A percentile compares a stretch with the other conserved stretches of the same genome.
Conservation (phyloP, 2,888 invertebrate species). For the Synanthedon formicaeformis region DNA sequence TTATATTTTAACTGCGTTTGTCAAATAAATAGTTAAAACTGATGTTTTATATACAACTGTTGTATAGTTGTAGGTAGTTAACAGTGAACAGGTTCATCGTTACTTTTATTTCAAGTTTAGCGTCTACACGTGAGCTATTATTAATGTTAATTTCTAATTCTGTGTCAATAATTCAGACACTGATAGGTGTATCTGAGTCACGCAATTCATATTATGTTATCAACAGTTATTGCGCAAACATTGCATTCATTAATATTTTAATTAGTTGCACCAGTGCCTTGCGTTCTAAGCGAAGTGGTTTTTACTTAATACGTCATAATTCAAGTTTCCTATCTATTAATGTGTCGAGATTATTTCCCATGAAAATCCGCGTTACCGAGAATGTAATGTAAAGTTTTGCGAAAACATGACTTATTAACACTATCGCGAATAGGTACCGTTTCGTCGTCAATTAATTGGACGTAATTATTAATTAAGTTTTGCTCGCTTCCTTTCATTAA, state of each 20-base stretch:
- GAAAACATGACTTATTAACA: constrained; percentile 6
- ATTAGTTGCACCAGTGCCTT: constrained; percentile 5
- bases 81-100: neutral
- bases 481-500: constrained; percentile 12
- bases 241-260: constrained; percentile 8
- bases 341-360: no score
- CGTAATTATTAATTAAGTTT: constrained; percentile 11
- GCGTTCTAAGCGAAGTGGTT: constrained; percentile 3
- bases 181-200: constrained; percentile 4
- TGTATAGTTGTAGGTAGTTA: no score
- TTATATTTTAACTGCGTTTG: constrained; percentile 1
- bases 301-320: constrained; percentile 2
- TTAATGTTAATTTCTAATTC: neutral
- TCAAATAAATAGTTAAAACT: no score
- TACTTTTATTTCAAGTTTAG: neutral
- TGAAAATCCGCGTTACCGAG: no score
- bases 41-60: no score
- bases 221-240: constrained; percentile 6
- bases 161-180: constrained; percentile 2
- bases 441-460: constrained; percentile 14
- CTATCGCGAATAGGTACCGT: constrained; percentile 10
- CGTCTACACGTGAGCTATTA: neutral
- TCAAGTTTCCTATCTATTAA: neutral
- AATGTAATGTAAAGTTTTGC: constrained; percentile 1
- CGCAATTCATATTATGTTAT: constrained; percentile 7